Evolutionary conservation across 2,888 invertebrate genomes (phyloP).

Genomic region (Andrena hattorfiana): DNA sequence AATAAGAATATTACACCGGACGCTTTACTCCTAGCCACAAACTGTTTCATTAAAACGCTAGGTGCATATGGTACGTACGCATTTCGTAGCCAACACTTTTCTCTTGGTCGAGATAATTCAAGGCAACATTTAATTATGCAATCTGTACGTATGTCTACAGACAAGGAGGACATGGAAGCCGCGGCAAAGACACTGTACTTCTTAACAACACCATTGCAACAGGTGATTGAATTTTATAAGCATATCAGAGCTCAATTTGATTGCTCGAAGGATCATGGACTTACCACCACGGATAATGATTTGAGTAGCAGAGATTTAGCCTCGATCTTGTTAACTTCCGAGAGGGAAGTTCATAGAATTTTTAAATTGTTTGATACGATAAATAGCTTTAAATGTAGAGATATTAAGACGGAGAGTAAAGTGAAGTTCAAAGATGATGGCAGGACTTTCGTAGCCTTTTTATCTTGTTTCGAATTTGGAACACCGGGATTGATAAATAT

Average conservation of each 20-base stretch:
- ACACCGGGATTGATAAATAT: conserved; percentile 81
- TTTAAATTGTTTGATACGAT: conserved; percentile 80
- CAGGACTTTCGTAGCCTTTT: conserved; percentile 80
- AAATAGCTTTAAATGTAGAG: conserved; percentile 67
- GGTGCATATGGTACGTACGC: conserved; percentile 71
- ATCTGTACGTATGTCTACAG: conserved; percentile 62
- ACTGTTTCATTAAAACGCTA: conserved; percentile 83
- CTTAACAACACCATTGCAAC: conserved; percentile 75
- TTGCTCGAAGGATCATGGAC: conserved; percentile 77
- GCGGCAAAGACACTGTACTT: conserved; percentile 75
- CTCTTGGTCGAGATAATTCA: not conserved
- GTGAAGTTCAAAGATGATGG: conserved; percentile 83
- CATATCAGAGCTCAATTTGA: conserved; percentile 76
- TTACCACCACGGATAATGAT: conserved; percentile 71
- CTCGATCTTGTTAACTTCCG: conserved; percentile 78
- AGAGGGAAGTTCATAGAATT: conserved; percentile 83
- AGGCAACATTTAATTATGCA: conserved; percentile 11
- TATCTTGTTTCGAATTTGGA: conserved; percentile 83
- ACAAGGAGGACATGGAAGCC: conserved; percentile 76
- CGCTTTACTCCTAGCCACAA: conserved; percentile 86
- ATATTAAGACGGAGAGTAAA: conserved; percentile 69
- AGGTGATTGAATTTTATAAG: conserved; percentile 79
- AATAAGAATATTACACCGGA: conserved; percentile 89
- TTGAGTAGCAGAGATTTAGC: conserved; percentile 74
- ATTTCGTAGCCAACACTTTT: not conserved